Conservation (phyloP, 2,797 vertebrate genomes). For the Syndactyla subalaris region DNA sequence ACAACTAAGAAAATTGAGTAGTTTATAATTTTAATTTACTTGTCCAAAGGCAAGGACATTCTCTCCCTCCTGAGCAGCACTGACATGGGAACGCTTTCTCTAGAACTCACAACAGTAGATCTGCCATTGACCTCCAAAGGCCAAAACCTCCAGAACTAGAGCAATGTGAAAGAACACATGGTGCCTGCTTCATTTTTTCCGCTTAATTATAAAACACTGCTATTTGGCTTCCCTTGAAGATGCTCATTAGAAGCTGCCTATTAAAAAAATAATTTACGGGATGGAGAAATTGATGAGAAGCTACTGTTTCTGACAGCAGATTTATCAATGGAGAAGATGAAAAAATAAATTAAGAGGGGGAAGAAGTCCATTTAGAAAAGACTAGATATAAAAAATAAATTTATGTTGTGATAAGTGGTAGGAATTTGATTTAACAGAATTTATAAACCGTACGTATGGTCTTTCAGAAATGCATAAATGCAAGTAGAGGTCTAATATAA, state of each 20-base stretch:
- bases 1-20: background rate
- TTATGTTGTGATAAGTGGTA: background rate
- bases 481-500: slow-evolving; percentile 7
- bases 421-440: slow-evolving; percentile 26
- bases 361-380: background rate
- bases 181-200: background rate
- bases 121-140: background rate
- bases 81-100: background rate
- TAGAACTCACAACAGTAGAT: background rate
- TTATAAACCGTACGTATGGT: slow-evolving; percentile 11
- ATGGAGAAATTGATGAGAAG: background rate
- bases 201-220: background rate
- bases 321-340: background rate
- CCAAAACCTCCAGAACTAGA: background rate
- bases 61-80: background rate
- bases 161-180: background rate
- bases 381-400: slow-evolving; percentile 21
- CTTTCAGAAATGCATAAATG: slow-evolving; percentile 18
- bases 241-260: background rate
- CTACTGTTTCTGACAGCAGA: background rate
- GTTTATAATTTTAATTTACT: background rate
- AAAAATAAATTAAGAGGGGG: background rate
- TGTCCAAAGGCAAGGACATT: background rate
- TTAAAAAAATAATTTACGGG: background rate
- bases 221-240: background rate